Evolutionary conservation across 1,140 invertebrate species (phyloP), one percentile per base, ranked within the genome.

Genomic region (Pteromalus puparum): DNA sequence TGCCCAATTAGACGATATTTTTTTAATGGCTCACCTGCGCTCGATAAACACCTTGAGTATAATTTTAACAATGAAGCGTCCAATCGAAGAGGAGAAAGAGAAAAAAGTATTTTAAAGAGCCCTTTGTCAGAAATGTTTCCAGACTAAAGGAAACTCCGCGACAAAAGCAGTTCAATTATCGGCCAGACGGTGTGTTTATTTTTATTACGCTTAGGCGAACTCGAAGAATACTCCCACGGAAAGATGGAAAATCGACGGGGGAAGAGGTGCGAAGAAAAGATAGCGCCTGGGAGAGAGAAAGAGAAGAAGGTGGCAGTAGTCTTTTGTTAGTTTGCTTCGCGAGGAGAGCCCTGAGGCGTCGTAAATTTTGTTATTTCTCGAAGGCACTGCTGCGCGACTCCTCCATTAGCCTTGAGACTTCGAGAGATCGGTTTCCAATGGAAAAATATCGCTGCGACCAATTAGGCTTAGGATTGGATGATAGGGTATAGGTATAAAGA

Each of bases 361-460:
- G 85, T 88, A 88, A 88, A 89, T 87, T 89, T 88, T 86, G 86
- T 88, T 87, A 87, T 88, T 87, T 88, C 86, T 85, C 77, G 81
- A 76, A 85, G 53, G 48, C 38, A 34, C 38, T 74, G 38, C 38
- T 74, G 38, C 38, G 67, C 28, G n/a, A 73, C 18, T 67, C 85
- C 65, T 70, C 87, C 84, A 87, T 88, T 87, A 88, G 85, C 85
- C 38, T 77, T 75, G 81, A 67, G 24, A 30, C 65, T 18, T 26
- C 42, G 65, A 24, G 61, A 88, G 88, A 90, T 90, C 90, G 89
- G 88, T 90, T 87, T 86, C 87, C 87, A 86, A 87, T 88, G 87
- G 87, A 85, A 89, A 90, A 91, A 91, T 90, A 90, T 90, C 90
- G 86, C 85, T 86, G 85, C 88, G 88, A 90, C 86, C 89, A 91